Conservation (phyloP, 2,797 vertebrate genomes). For the Petrocephalus sullivani region DNA sequence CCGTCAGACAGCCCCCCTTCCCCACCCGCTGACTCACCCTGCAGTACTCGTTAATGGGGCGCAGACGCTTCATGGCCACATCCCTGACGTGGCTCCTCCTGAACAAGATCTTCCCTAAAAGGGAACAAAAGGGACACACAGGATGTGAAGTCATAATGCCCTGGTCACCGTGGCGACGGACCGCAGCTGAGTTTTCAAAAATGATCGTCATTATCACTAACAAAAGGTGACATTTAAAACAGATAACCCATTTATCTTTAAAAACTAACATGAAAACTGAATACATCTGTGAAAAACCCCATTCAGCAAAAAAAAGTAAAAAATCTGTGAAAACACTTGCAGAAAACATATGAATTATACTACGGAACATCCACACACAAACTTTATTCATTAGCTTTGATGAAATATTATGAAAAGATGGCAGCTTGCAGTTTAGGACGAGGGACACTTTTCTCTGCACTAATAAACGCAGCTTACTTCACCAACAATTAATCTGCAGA, state of each 20-base stretch:
- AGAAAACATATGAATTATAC: too few species aligned
- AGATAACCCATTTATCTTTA: not conserved
- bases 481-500: not conserved
- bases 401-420: not conserved
- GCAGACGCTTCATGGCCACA: slow-evolving; percentile 90
- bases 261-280: not conserved
- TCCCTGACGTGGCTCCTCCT: slow-evolving; percentile 93
- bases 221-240: not conserved
- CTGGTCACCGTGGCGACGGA: not conserved
- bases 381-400: not conserved
- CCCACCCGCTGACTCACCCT: slow-evolving; percentile 66
- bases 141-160: not conserved
- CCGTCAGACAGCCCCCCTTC: not conserved
- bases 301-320: too few species aligned
- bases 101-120: slow-evolving; percentile 92
- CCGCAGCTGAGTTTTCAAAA: not conserved
- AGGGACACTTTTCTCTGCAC: not conserved
- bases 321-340: too few species aligned
- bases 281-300: too few species aligned
- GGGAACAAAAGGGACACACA: slow-evolving; percentile 16
- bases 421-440: not conserved
- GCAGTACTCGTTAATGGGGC: slow-evolving; percentile 96
- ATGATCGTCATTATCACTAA: not conserved
- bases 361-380: too few species aligned
- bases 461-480: not conserved